Percentiles rank a stretch among this genome's conserved stretches.
Conservation (phyloP, 2,113 vertebrate genomes). For the Nematolebias whitei region DNA sequence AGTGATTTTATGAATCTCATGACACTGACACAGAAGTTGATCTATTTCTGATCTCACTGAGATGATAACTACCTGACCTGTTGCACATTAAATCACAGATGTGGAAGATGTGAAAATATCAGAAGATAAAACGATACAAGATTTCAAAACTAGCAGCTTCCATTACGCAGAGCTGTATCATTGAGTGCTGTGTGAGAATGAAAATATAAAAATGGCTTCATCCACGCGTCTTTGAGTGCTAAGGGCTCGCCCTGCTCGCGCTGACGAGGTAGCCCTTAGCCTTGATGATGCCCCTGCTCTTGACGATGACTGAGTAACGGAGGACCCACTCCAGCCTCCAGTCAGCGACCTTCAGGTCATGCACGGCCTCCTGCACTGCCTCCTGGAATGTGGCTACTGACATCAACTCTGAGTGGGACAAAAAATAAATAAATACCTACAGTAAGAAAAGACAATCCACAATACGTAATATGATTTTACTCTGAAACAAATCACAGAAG, state of each 20-base stretch:
- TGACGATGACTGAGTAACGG: constrained; percentile 96
- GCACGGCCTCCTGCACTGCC: constrained; percentile 85
- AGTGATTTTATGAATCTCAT: background rate
- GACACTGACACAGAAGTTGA: constrained; percentile 14
- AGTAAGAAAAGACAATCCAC: background rate
- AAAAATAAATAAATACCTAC: background rate
- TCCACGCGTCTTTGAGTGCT: constrained; percentile 48
- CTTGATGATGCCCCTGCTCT: constrained; percentile 97
- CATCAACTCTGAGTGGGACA: constrained; percentile 85
- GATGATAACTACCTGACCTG: constrained; percentile 16
- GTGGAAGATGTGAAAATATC: constrained; percentile 16
- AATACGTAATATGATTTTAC: background rate
- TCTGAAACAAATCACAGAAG: background rate
- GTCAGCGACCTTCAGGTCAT: constrained; percentile 76
- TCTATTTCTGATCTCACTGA: constrained; percentile 16
- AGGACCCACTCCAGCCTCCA: constrained; percentile 96
- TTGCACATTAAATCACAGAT: constrained; percentile 16
- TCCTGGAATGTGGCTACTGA: constrained; percentile 90
- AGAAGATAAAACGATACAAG: constrained; percentile 30
- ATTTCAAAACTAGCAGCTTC: constrained; percentile 18
- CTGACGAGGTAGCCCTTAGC: constrained; percentile 97
- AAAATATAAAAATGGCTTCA: constrained; percentile 51
- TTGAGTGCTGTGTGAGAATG: constrained; percentile 20
- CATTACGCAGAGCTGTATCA: constrained; percentile 17
- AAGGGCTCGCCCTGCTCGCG: constrained; percentile 83